These are phyloP conservation scores for Lepus americanus DNA, from an alignment of 2,113 vertebrate species.

Conservation along the genomic window DNA sequence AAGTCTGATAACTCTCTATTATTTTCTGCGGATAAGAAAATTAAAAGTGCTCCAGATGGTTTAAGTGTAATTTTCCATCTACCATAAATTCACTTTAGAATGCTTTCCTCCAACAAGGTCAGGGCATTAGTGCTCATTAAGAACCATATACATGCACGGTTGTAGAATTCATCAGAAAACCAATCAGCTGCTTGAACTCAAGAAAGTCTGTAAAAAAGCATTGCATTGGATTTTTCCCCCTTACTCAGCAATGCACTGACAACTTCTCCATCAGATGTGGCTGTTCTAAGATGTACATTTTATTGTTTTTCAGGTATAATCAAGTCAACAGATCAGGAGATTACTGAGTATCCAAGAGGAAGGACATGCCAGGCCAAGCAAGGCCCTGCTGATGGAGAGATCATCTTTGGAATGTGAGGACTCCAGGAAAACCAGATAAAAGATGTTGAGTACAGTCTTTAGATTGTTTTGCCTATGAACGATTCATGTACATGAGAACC, in stretches of 20 bases:
- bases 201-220: constrained; percentile 39
- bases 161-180: constrained; percentile 79
- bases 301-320: constrained; percentile 28
- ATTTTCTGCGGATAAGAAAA: constrained; percentile 74
- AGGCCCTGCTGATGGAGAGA: not conserved
- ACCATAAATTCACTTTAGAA: constrained; percentile 74
- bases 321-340: not conserved
- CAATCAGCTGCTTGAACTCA: constrained; percentile 74
- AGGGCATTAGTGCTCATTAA: constrained; percentile 75
- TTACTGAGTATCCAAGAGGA: not conserved
- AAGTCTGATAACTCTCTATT: constrained; percentile 56
- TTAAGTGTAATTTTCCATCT: constrained; percentile 73
- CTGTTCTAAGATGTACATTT: constrained; percentile 32
- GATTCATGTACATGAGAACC: not conserved
- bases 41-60: constrained; percentile 61
- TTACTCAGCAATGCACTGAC: not conserved
- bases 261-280: not conserved
- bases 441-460: not conserved
- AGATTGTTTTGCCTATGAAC: not conserved
- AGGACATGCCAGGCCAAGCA: not conserved
- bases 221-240: not conserved
- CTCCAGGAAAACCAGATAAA: not conserved
- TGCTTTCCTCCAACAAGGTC: constrained; percentile 71
- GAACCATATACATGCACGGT: constrained; percentile 70
- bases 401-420: not conserved